These are phyloP conservation scores for Parazoanthus atlanticus DNA, from an alignment of 92 coral and sea anemone genomes.

Conservation along the genomic window DNA sequence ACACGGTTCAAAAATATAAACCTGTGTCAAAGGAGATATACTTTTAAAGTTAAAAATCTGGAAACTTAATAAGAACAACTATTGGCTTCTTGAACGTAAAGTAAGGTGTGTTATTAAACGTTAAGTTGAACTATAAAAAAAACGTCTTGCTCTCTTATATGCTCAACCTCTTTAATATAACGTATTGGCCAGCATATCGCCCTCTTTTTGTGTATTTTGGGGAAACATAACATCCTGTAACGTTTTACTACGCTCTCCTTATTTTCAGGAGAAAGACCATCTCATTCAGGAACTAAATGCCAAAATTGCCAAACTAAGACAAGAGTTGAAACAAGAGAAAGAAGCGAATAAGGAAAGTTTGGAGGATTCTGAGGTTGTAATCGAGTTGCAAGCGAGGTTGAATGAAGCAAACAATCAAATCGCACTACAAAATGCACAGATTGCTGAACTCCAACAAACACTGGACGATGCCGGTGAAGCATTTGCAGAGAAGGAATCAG, in stretches of 20 bases:
- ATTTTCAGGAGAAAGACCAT: constrained; percentile 53
- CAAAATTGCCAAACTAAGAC: constrained; percentile 53
- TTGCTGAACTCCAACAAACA: constrained; percentile 58
- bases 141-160: no score
- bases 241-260: neutral
- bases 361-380: constrained; percentile 46
- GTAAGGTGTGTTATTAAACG: no score
- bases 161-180: no score
- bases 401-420: constrained; percentile 56
- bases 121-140: no score
- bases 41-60: no score
- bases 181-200: no score
- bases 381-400: constrained; percentile 52
- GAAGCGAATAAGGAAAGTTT: constrained; percentile 31
- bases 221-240: no score
- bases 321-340: constrained; percentile 59
- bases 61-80: no score
- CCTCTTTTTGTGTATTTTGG: no score
- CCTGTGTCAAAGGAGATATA: no score
- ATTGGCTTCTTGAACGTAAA: no score
- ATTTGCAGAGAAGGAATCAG: constrained; percentile 66
- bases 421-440: constrained; percentile 29
- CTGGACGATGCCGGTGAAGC: constrained; percentile 75
- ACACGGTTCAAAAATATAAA: no score
- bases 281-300: constrained; percentile 58